Percentiles rank a stretch among this genome's conserved stretches.
Evolutionary conservation across 2,888 invertebrate genomes (phyloP).

Genomic region (Folsomia manolachei): DNA sequence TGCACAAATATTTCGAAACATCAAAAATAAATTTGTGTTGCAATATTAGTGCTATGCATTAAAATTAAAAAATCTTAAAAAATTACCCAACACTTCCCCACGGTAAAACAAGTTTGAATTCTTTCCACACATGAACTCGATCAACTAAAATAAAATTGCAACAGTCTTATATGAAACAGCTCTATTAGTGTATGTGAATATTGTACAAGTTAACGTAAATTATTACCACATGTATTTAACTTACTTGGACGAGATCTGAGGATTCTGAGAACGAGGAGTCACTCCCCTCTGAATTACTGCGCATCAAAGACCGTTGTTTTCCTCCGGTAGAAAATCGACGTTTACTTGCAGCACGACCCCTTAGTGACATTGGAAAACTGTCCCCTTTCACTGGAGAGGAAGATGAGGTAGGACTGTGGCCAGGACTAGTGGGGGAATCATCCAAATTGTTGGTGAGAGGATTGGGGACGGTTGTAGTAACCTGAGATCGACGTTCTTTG

Average conservation of each 20-base stretch:
- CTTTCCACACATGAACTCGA: constrained; percentile 60
- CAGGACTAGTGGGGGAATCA: constrained; percentile 20
- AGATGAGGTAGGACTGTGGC: constrained; percentile 13
- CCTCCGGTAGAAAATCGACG: constrained; percentile 38
- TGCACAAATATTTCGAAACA: constrained; percentile 50
- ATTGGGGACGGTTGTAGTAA: not conserved
- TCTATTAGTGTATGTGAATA: no score
- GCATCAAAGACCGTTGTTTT: constrained; percentile 53
- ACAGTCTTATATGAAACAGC: no score
- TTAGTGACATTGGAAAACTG: constrained; percentile 14
- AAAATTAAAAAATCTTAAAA: not conserved
- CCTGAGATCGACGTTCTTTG: constrained; percentile 48
- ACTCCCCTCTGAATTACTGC: constrained; percentile 61
- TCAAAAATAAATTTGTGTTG: constrained; percentile 7
- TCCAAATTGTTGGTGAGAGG: not conserved
- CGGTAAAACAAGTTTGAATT: constrained; percentile 66
- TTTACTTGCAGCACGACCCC: constrained; percentile 18
- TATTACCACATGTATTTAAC: no score
- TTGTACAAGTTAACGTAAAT: no score
- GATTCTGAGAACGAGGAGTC: constrained; percentile 60
- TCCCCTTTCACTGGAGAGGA: constrained; percentile 37
- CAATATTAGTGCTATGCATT: not conserved
- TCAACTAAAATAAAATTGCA: no score
- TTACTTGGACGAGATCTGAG: constrained; percentile 60
- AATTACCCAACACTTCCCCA: constrained; percentile 69